phyloP scores from a whole-genome alignment of 2,113 vertebrate genomes.

The Aythya baeri region DNA sequence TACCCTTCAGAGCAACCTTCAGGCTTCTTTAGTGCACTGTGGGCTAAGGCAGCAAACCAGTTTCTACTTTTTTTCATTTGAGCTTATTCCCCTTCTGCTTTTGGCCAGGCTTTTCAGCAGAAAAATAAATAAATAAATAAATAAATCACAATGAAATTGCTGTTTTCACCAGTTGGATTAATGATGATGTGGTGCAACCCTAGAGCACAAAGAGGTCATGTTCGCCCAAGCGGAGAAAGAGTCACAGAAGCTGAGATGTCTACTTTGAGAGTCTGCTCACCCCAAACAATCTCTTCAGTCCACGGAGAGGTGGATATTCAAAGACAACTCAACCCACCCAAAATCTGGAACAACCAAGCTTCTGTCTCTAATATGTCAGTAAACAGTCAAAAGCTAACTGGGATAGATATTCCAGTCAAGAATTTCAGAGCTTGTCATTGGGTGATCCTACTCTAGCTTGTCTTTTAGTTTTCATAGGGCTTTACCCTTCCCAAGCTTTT shows the following conservation, averaged over 20 bases:
- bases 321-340: not conserved
- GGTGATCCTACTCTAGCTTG: not conserved
- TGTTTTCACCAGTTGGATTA: not conserved
- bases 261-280: not conserved
- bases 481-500: not conserved
- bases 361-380: not conserved
- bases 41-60: not conserved
- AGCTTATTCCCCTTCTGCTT: not conserved
- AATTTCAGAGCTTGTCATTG: not conserved
- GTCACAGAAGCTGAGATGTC: not conserved
- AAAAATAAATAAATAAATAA: not conserved
- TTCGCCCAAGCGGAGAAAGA: not conserved
- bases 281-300: not conserved
- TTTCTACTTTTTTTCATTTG: not conserved
- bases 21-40: not conserved
- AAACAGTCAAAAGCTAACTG: not conserved
- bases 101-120: not conserved
- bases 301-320: not conserved
- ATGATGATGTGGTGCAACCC: too few relatives aligned
- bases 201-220: not conserved
- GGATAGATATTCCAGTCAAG: not conserved
- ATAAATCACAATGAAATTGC: not conserved
- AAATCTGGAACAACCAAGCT: not conserved
- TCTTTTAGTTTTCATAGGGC: not conserved
- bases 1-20: not conserved